These are phyloP conservation scores for Slavum lentiscoides DNA, from an alignment of 2,888 invertebrate genomes.

Conservation along the genomic window DNA sequence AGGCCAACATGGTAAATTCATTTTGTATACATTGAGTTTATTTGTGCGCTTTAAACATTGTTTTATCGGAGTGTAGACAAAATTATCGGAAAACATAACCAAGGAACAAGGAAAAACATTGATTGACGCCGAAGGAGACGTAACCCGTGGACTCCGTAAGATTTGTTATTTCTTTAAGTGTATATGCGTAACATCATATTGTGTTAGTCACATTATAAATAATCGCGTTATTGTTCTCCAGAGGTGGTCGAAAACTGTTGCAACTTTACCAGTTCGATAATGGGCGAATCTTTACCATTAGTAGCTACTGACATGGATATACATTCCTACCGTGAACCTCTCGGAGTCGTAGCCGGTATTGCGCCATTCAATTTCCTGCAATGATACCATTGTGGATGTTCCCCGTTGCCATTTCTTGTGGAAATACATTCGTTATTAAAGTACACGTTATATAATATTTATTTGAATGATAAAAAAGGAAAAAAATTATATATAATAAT, in stretches of 20 bases:
- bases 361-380: constrained; percentile 98
- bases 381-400: constrained; percentile 99
- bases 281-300: constrained; percentile 83
- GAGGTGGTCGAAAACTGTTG: constrained; percentile 97
- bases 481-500: too few species aligned
- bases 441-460: constrained; percentile 51
- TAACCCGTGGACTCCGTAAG: constrained; percentile 93
- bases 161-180: constrained; percentile 57
- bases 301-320: constrained; percentile 98
- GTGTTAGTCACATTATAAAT: too few species aligned
- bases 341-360: constrained; percentile 93
- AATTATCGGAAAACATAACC: constrained; percentile 89
- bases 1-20: constrained; percentile 72
- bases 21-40: background rate
- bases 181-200: background rate
- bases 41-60: background rate
- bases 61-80: constrained; percentile 62
- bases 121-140: constrained; percentile 97
- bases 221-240: constrained; percentile 59
- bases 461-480: too few species aligned
- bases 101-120: constrained; percentile 95
- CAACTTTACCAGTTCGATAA: constrained; percentile 85
- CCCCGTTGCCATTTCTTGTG: constrained; percentile 83
- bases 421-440: constrained; percentile 92
- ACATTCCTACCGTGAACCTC: constrained; percentile 84